Percentiles rank a stretch among this genome's conserved stretches.
Conservation (phyloP, 2,888 invertebrate genomes). For the Patella caerulea region DNA sequence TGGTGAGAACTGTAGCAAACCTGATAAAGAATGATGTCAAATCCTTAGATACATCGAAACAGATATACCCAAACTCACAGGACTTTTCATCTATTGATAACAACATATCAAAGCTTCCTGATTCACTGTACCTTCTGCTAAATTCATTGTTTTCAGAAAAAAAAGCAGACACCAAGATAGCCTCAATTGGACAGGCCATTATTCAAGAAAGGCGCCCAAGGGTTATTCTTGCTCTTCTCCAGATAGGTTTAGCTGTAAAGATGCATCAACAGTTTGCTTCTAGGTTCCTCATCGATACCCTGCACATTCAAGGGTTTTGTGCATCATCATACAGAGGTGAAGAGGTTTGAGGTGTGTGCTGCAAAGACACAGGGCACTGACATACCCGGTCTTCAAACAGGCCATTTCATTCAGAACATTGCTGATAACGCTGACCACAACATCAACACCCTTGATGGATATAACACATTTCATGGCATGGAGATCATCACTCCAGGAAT, state of each 20-base stretch:
- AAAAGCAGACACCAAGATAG: not conserved
- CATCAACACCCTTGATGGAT: not conserved
- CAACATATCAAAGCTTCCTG: not conserved
- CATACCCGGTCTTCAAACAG: not conserved
- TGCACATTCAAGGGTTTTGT: too few relatives aligned
- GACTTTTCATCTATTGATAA: not conserved
- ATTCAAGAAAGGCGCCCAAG: too few relatives aligned
- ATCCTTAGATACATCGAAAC: not conserved
- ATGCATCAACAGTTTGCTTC: not conserved
- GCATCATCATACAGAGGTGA: not conserved
- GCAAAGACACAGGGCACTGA: too few relatives aligned
- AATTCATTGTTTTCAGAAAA: not conserved
- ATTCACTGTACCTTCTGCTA: not conserved
- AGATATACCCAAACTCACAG: not conserved
- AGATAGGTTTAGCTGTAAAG: not conserved
- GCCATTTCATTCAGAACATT: not conserved
- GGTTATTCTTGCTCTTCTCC: too few relatives aligned
- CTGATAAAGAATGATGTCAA: not conserved
- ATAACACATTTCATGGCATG: not conserved
- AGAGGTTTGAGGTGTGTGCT: too few relatives aligned
- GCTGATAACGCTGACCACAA: not conserved
- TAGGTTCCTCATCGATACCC: not conserved
- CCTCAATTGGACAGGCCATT: not conserved
- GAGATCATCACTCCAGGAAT: not conserved
- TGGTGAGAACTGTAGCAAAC: not conserved